Evolutionary conservation across 2,888 invertebrate species (phyloP).

Genomic region (Tupiocoris notatus): DNA sequence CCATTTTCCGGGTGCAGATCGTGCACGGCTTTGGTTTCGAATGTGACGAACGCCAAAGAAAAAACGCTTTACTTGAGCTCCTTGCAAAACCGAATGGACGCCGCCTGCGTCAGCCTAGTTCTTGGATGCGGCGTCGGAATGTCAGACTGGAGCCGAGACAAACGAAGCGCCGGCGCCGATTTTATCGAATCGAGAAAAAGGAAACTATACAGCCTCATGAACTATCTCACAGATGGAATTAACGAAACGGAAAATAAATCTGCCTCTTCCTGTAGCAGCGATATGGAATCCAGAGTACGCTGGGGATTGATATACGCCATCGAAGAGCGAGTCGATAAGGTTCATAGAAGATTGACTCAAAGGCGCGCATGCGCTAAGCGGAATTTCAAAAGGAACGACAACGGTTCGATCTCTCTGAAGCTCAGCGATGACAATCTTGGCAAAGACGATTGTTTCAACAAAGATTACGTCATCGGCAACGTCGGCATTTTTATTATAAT

Average conservation of each 20-base stretch:
- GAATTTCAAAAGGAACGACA: background rate
- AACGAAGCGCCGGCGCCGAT: background rate
- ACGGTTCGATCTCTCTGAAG: background rate
- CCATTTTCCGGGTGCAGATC: conserved; percentile 1
- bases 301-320: conserved; percentile 18
- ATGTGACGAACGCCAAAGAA: background rate
- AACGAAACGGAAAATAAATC: background rate
- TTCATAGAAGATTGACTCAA: conserved; percentile 8
- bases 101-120: conserved; percentile 13
- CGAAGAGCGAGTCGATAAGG: conserved; percentile 6
- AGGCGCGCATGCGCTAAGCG: background rate
- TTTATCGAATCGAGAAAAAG: conserved; percentile 1
- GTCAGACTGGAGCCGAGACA: background rate
- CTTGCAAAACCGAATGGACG: conserved; percentile 15
- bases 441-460: background rate
- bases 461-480: conserved; percentile 17
- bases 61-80: background rate
- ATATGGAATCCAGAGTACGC: conserved; percentile 16
- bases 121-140: conserved; percentile 6
- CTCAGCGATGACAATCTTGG: background rate
- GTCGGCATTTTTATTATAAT: conserved; percentile 5
- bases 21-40: conserved; percentile 16
- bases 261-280: background rate
- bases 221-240: conserved; percentile 15
- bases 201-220: conserved; percentile 26